Evolutionary conservation across 2,113 vertebrate species (phyloP).

Genomic region (Turdus rufiventris): DNA sequence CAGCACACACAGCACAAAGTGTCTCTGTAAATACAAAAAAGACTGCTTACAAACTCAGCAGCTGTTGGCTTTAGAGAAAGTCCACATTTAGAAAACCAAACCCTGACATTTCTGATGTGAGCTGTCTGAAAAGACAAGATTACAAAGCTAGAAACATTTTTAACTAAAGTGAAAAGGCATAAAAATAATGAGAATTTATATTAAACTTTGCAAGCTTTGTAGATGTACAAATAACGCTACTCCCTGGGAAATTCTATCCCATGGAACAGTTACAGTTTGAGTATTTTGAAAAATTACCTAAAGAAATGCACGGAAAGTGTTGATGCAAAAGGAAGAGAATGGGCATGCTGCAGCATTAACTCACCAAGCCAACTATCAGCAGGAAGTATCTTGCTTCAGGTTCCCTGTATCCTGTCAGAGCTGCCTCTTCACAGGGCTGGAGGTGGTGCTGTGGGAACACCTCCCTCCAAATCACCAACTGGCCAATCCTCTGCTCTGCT

Average conservation of each 20-base stretch:
- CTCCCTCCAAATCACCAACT: conserved; percentile 93
- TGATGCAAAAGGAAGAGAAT: background rate
- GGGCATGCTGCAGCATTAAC: background rate
- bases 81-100: background rate
- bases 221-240: background rate
- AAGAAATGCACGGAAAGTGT: background rate
- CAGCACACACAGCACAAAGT: conserved; percentile 89
- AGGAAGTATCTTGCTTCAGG: conserved; percentile 87
- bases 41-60: background rate
- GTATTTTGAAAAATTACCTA: background rate
- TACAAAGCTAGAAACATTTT: background rate
- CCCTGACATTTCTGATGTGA: background rate
- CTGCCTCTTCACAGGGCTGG: conserved; percentile 8
- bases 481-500: conserved; percentile 82
- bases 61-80: background rate
- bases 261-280: background rate
- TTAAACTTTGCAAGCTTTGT: background rate
- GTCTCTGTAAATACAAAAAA: conserved; percentile 71
- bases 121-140: background rate
- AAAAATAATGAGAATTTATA: background rate
- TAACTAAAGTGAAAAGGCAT: background rate
- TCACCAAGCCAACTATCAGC: conserved; percentile 91
- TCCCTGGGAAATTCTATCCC: background rate
- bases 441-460: conserved; percentile 82
- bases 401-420: conserved; percentile 69